phyloP scores from a whole-genome alignment of 2,113 vertebrate species.

The Vombatus ursinus region DNA sequence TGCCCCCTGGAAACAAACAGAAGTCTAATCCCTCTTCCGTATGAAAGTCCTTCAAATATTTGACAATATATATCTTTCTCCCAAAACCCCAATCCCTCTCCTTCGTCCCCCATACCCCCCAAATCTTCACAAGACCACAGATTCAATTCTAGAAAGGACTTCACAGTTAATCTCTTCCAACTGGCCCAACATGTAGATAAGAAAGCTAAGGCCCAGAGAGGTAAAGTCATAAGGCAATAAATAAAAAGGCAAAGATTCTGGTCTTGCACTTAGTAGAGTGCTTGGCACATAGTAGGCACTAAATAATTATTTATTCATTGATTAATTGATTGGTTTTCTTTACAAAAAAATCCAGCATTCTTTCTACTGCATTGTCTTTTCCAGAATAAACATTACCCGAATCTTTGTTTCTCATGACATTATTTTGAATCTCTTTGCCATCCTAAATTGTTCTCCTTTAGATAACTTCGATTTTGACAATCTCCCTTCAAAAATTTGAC shows the following conservation, averaged over 20 bases:
- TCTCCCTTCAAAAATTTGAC: not conserved
- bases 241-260: not conserved
- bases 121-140: not conserved
- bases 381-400: not conserved
- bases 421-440: not conserved
- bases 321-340: not conserved
- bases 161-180: not conserved
- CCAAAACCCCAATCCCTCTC: not conserved
- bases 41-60: not conserved
- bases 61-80: not conserved
- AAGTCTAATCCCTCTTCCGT: not conserved
- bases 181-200: not conserved
- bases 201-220: not conserved
- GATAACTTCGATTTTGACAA: not conserved
- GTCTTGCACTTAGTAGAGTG: not conserved
- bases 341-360: not conserved
- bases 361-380: not conserved
- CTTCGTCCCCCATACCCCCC: not conserved
- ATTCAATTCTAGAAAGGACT: not conserved
- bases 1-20: not conserved
- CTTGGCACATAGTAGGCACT: not conserved
- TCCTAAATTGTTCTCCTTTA: not conserved
- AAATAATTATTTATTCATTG: not conserved
- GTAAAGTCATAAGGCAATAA: not conserved
- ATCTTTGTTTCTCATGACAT: not conserved